Conservation (phyloP, 2,113 vertebrate genomes). For the Tetrax tetrax region DNA sequence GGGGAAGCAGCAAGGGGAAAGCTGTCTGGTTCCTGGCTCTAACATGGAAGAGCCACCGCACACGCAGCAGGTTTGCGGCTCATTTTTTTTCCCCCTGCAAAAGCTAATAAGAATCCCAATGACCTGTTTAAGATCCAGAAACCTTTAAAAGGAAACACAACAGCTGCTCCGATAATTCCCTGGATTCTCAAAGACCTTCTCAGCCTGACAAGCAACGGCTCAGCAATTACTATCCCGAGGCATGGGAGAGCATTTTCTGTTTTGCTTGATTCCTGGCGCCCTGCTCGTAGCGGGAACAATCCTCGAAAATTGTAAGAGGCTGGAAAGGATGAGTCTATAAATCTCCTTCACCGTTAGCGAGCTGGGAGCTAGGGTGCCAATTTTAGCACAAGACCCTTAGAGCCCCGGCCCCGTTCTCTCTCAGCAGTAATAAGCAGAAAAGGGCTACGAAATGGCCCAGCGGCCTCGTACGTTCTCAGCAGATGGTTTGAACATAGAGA, state of each 20-base stretch:
- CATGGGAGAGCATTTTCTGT: constrained; percentile 26
- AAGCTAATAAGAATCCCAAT: constrained; percentile 47
- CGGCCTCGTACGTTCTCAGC: constrained; percentile 74
- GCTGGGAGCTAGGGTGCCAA: constrained; percentile 13
- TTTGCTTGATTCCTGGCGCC: constrained; percentile 31
- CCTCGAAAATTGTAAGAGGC: constrained; percentile 23
- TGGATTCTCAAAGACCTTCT: constrained; percentile 37
- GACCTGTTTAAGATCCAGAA: constrained; percentile 59
- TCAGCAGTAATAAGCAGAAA: constrained; percentile 71
- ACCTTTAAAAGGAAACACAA: constrained; percentile 66
- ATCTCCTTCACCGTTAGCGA: constrained; percentile 8
- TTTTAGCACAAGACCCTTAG: constrained; percentile 55
- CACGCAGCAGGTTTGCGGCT: background rate
- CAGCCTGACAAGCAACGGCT: constrained; percentile 63
- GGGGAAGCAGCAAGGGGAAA: background rate
- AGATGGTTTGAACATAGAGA: constrained; percentile 81
- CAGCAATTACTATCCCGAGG: constrained; percentile 53
- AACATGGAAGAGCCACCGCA: background rate
- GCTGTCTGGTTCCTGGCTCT: background rate
- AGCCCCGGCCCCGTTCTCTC: constrained; percentile 56
- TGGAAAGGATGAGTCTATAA: constrained; percentile 52
- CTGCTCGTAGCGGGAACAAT: constrained; percentile 18
- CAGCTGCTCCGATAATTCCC: constrained; percentile 64
- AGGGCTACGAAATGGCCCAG: constrained; percentile 69
- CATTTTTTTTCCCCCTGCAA: background rate